A percentile compares a stretch with the other conserved stretches of the same genome.
phyloP scores from a whole-genome alignment of 2,888 invertebrate genomes.

The Dusona sp. region DNA sequence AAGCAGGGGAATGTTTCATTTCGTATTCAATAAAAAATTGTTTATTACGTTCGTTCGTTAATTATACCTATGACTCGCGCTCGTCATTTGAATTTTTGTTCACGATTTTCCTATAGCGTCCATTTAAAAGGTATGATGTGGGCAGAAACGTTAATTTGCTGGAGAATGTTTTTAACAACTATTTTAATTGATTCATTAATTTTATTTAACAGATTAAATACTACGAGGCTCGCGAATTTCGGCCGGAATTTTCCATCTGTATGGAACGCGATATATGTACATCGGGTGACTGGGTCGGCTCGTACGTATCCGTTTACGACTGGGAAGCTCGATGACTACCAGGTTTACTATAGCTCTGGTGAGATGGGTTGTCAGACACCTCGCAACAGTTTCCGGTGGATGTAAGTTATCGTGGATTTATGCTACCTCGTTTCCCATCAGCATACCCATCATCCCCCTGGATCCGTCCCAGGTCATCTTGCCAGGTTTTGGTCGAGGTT shows the following conservation, averaged over 20 bases:
- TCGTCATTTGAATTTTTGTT: neutral
- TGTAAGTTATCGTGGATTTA: conserved; percentile 65
- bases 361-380: conserved; percentile 55
- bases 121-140: too few relatives aligned
- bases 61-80: neutral
- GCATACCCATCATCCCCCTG: conserved; percentile 19
- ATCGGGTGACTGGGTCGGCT: conserved; percentile 25
- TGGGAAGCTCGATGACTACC: conserved; percentile 45
- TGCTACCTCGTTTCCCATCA: conserved; percentile 42
- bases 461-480: conserved; percentile 35
- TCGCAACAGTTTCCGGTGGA: conserved; percentile 57
- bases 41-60: neutral
- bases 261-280: conserved; percentile 27
- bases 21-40: neutral
- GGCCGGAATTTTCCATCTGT: neutral
- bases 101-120: neutral
- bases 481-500: conserved; percentile 18
- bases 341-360: conserved; percentile 43
- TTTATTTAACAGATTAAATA: neutral
- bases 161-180: too few relatives aligned
- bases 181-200: neutral
- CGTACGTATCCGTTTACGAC: conserved; percentile 62
- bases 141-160: too few relatives aligned
- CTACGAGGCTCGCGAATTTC: neutral
- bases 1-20: neutral